Evolutionary conservation across 2,113 vertebrate species (phyloP), one percentile per base, ranked within the genome.

Genomic region (Plotosus lineatus): DNA sequence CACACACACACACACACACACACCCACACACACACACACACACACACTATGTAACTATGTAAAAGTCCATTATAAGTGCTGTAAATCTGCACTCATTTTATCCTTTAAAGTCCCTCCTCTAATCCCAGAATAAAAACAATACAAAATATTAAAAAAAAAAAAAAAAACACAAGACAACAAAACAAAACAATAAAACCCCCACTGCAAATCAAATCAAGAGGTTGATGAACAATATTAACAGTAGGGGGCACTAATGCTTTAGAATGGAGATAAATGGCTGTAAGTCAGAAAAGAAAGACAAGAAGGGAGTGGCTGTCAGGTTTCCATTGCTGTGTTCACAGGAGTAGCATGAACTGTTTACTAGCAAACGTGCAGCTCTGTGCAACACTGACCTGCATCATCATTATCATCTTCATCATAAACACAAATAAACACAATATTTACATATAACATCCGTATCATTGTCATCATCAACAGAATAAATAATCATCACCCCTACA

Each of bases 21-120:
- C 60, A 63, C 60, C 19, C 60, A 63, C 15, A 36, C 31, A 63
- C 60, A 36, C 31, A 63, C 60, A 19, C 60, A 56, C 53, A 60
- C 26, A 68, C 65, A 69, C 26, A 48, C 26, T 5, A n/a, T 42
- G 65, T 58, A 84, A n/a, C n/a, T n/a, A 86, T 81, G 80, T 75
- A 84, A 88, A 89, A 88, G 85, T 77, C 86, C 82, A 80, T 42
- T 75, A n/a, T n/a, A 28, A 56, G 69, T 74, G 51, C 68, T 23
- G 12, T 75, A 77, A 78, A 68, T 75, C 56, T 51, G 55, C 0
- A 23, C 23, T 66, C 48, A 42, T 80, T 83, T 33, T 40, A 9
- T 53, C 42, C 31, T 12, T n/a, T 79, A 53, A 86, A 3, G 23
- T 3, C 15, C 65, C 4, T 1, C 26, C 56, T 0, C 6, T 33